phyloP scores from a whole-genome alignment of 2,113 vertebrate genomes.

The Anarhynchus alexandrinus region DNA sequence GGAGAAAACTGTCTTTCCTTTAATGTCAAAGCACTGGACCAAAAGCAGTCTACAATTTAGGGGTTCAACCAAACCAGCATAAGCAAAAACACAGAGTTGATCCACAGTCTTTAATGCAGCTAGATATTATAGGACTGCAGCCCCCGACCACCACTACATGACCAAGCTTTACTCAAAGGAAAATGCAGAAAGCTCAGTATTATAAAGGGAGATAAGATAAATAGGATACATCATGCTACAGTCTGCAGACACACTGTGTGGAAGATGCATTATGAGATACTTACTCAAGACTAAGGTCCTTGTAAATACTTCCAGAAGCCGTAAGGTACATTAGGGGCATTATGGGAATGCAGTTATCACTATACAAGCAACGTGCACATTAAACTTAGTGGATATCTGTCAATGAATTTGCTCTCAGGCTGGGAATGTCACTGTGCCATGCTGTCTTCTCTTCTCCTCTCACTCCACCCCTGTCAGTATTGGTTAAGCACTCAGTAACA shows the following conservation, averaged over 20 bases:
- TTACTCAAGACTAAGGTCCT: background rate
- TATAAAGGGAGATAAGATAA: background rate
- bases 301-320: background rate
- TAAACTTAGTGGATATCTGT: background rate
- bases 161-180: background rate
- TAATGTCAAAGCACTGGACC: background rate
- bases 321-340: background rate
- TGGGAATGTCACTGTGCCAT: background rate
- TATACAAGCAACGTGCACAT: background rate
- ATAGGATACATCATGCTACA: background rate
- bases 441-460: background rate
- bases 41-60: background rate
- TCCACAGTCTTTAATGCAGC: background rate
- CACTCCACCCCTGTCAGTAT: background rate
- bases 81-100: background rate
- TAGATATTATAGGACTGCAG: background rate
- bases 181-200: background rate
- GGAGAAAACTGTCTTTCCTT: background rate
- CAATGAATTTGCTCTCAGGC: background rate
- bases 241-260: background rate
- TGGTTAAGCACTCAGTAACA: background rate
- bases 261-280: background rate
- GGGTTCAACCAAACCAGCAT: background rate
- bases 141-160: accelerated
- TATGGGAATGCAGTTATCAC: background rate